These are phyloP conservation scores for Clarias laeviceps DNA, from an alignment of 2,797 vertebrate species.

Conservation along the genomic window DNA sequence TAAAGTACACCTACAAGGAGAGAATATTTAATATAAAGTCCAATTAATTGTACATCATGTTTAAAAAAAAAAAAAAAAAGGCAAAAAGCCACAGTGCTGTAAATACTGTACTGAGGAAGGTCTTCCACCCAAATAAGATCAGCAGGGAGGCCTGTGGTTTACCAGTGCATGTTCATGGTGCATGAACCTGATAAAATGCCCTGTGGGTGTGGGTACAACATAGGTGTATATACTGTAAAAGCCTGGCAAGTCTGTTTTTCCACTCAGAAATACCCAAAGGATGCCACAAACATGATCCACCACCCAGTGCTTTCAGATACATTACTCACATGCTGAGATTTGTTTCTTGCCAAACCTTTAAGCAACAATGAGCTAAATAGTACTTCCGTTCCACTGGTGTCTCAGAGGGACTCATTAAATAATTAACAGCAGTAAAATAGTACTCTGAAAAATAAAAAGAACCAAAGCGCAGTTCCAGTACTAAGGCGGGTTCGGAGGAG, in stretches of 20 bases:
- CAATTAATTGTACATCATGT: neutral
- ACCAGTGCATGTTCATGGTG: neutral
- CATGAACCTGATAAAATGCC: neutral
- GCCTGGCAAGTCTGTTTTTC: neutral
- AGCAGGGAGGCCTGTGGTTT: neutral
- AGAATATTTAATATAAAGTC: neutral
- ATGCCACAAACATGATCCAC: slow-evolving; percentile 28
- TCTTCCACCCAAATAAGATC: neutral
- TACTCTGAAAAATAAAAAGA: slow-evolving; percentile 2
- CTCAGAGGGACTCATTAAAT: slow-evolving; percentile 3
- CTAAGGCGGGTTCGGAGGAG: neutral
- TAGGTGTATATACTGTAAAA: neutral
- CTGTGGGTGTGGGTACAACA: neutral
- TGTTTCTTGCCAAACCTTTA: slow-evolving; percentile 43
- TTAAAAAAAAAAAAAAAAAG: neutral
- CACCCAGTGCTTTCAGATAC: slow-evolving; percentile 34
- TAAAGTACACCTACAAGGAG: neutral
- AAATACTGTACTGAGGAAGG: neutral
- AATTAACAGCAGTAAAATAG: slow-evolving; percentile 7
- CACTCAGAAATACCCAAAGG: neutral
- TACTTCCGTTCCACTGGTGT: slow-evolving; percentile 16
- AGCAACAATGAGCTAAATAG: slow-evolving; percentile 32
- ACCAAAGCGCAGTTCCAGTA: neutral
- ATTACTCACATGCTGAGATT: slow-evolving; percentile 48
- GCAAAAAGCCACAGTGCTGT: neutral